These are phyloP conservation scores for Nibea albiflora DNA, from an alignment of 2,113 vertebrate genomes.

Conservation along the genomic window DNA sequence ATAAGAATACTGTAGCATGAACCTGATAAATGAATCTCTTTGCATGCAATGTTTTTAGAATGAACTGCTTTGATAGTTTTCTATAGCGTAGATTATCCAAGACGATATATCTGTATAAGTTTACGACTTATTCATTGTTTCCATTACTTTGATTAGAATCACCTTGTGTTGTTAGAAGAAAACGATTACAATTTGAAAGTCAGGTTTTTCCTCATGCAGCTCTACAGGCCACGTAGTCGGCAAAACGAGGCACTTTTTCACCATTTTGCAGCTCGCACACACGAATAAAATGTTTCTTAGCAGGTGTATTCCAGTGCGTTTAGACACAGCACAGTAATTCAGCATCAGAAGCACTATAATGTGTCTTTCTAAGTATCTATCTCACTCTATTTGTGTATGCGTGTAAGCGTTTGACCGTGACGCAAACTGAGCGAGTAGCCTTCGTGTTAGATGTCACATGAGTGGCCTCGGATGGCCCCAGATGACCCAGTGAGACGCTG, in stretches of 20 bases:
- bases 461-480: conserved; percentile 54
- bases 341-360: conserved; percentile 20
- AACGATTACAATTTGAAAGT: not conserved
- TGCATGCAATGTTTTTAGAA: conserved; percentile 68
- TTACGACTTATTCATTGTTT: conserved; percentile 3
- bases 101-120: conserved; percentile 24
- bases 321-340: conserved; percentile 12
- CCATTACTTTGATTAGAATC: conserved; percentile 8
- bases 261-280: conserved; percentile 10
- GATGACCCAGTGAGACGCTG: conserved; percentile 37
- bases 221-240: conserved; percentile 13
- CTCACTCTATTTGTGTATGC: conserved; percentile 21
- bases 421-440: conserved; percentile 24
- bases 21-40: conserved; percentile 37
- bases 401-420: conserved; percentile 37
- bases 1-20: conserved; percentile 43
- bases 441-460: conserved; percentile 36
- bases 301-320: conserved; percentile 15
- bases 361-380: conserved; percentile 25
- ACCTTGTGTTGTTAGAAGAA: conserved; percentile 33
- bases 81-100: conserved; percentile 41
- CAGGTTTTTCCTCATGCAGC: conserved; percentile 25
- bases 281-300: conserved; percentile 3
- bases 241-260: conserved; percentile 2
- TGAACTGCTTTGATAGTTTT: conserved; percentile 40